phyloP scores from a whole-genome alignment of 2,797 vertebrate species.

The Malacoctenus gilli region DNA sequence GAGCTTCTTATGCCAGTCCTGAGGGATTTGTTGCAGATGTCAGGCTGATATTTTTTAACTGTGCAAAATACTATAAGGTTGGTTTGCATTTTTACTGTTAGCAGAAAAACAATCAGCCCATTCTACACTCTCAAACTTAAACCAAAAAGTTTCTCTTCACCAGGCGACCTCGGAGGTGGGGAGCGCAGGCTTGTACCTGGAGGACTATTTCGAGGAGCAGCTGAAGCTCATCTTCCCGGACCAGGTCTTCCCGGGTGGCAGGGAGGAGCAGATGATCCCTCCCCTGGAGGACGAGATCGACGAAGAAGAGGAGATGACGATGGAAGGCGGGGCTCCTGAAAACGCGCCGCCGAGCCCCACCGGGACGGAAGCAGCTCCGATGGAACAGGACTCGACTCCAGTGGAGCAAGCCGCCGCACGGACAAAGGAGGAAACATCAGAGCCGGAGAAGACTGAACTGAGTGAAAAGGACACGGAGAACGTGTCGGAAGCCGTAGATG shows the following conservation, averaged over 20 bases:
- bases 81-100: background rate
- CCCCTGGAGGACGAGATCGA: conserved; percentile 85
- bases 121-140: no score
- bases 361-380: conserved; percentile 34
- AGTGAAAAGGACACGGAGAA: background rate
- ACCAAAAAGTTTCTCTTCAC: background rate
- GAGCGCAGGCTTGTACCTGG: conserved; percentile 90
- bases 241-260: conserved; percentile 82
- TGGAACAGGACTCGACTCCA: conserved; percentile 46
- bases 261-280: conserved; percentile 87
- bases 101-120: no score
- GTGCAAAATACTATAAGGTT: conserved; percentile 97
- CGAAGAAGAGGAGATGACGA: conserved; percentile 78
- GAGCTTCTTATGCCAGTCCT: conserved; percentile 79
- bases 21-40: conserved; percentile 91
- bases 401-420: conserved; percentile 23
- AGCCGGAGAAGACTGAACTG: background rate
- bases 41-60: conserved; percentile 96
- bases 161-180: conserved; percentile 94
- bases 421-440: conserved; percentile 44
- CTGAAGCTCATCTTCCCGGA: conserved; percentile 88
- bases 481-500: background rate
- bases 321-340: conserved; percentile 66
- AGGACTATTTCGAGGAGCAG: conserved; percentile 92
- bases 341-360: conserved; percentile 24